Evolutionary conservation across 1,140 invertebrate species (phyloP).

Genomic region (Cotesia chilonis): DNA sequence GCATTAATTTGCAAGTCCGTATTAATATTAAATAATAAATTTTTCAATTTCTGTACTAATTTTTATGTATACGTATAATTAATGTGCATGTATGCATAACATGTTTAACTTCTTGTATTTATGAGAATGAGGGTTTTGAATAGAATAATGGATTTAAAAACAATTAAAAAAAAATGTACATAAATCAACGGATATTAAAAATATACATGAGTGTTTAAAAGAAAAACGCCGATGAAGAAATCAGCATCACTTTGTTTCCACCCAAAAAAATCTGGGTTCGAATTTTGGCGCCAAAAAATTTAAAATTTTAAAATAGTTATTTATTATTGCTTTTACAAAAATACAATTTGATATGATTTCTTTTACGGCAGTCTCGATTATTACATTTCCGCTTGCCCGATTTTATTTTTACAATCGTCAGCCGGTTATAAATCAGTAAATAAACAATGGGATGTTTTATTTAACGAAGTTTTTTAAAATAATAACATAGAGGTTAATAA

Average conservation of each 20-base stretch:
- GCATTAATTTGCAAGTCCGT: constrained; percentile 22
- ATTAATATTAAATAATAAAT: constrained; percentile 14
- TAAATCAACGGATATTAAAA: constrained; percentile 38
- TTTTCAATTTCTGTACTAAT: constrained; percentile 20
- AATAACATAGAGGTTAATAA: constrained; percentile 15
- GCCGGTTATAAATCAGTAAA: constrained; percentile 40
- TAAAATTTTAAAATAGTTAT: too few species aligned
- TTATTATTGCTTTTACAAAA: too few species aligned
- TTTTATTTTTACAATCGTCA: constrained; percentile 53
- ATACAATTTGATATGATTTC: constrained; percentile 59
- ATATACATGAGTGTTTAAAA: constrained; percentile 54
- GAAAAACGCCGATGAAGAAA: constrained; percentile 50
- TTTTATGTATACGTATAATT: constrained; percentile 36
- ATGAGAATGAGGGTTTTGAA: constrained; percentile 38
- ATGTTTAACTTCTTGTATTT: constrained; percentile 40
- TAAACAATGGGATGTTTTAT: background rate
- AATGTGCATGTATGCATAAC: constrained; percentile 39
- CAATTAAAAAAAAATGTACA: constrained; percentile 37
- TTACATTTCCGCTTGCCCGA: constrained; percentile 54
- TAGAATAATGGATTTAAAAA: constrained; percentile 30
- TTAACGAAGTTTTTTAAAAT: background rate
- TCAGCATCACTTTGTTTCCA: constrained; percentile 54
- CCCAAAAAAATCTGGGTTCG: background rate
- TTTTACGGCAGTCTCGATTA: constrained; percentile 56
- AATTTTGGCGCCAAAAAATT: too few species aligned